Percentiles rank a stretch among this genome's conserved stretches.
These are phyloP conservation scores for Phoenoteleia sp. DNA, from an alignment of 2,888 invertebrate genomes.

Conservation along the genomic window DNA sequence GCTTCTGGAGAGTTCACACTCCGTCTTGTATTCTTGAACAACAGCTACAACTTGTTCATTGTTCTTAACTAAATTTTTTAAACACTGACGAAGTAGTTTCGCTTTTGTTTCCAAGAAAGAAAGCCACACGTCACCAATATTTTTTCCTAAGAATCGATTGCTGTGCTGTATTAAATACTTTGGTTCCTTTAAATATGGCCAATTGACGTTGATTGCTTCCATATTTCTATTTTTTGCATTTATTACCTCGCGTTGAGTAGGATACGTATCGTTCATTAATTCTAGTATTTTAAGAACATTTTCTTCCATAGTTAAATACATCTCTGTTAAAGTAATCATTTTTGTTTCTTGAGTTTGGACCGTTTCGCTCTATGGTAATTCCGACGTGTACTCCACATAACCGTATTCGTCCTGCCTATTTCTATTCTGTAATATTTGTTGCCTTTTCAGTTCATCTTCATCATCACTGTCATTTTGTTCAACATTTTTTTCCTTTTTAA, in stretches of 20 bases:
- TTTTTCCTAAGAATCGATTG: neutral
- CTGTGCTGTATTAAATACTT: neutral
- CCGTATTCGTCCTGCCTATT: neutral
- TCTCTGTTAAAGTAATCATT: neutral
- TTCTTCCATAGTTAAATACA: neutral
- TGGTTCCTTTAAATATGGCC: neutral
- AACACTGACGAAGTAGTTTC: conserved; percentile 2
- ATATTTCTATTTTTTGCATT: neutral
- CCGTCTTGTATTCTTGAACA: neutral
- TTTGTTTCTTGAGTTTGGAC: neutral
- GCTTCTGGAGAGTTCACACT: conserved; percentile 12
- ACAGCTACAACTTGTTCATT: neutral
- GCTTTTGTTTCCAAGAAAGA: neutral
- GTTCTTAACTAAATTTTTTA: neutral
- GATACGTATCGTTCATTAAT: conserved; percentile 7
- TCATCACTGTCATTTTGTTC: conserved; percentile 19
- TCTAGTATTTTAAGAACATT: neutral
- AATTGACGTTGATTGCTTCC: neutral
- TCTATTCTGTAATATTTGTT: neutral
- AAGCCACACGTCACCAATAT: neutral
- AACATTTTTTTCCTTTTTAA: neutral
- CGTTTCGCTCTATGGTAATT: neutral
- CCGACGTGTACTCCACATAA: neutral
- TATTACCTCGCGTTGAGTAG: neutral
- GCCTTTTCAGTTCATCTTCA: neutral